phyloP scores from a whole-genome alignment of 1,140 invertebrate species.

The Phenacoccus solenopsis region DNA sequence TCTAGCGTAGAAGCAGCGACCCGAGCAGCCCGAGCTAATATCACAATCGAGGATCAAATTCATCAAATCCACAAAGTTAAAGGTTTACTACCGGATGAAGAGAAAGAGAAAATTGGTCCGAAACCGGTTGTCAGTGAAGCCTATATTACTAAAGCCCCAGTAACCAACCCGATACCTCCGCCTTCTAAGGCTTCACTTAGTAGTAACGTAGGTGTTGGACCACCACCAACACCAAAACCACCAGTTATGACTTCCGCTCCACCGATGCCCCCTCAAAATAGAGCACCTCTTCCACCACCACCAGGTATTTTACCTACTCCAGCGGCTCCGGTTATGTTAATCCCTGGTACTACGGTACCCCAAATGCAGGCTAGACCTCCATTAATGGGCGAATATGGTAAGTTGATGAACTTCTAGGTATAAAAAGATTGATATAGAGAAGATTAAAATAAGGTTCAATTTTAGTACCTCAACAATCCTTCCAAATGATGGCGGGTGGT shows the following conservation, averaged over 20 bases:
- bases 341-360: background rate
- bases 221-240: conserved; percentile 43
- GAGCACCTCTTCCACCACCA: background rate
- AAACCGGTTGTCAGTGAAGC: conserved; percentile 45
- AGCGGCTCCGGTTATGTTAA: background rate
- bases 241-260: conserved; percentile 40
- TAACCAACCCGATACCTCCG: conserved; percentile 29
- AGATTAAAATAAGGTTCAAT: no score
- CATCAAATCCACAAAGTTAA: conserved; percentile 94
- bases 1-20: conserved; percentile 86
- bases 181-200: conserved; percentile 23
- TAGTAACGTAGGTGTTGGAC: conserved; percentile 26
- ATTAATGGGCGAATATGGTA: background rate
- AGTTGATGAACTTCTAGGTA: no score
- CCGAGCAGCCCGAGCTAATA: conserved; percentile 81
- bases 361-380: background rate
- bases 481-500: background rate
- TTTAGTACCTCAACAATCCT: background rate
- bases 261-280: conserved; percentile 34
- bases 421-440: no score
- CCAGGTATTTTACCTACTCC: conserved; percentile 10
- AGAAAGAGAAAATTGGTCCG: conserved; percentile 82
- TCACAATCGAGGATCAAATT: conserved; percentile 93
- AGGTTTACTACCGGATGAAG: conserved; percentile 81
- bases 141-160: conserved; percentile 23